Evolutionary conservation across 2,797 vertebrate genomes (phyloP).

Genomic region (Enteromius anoplus): DNA sequence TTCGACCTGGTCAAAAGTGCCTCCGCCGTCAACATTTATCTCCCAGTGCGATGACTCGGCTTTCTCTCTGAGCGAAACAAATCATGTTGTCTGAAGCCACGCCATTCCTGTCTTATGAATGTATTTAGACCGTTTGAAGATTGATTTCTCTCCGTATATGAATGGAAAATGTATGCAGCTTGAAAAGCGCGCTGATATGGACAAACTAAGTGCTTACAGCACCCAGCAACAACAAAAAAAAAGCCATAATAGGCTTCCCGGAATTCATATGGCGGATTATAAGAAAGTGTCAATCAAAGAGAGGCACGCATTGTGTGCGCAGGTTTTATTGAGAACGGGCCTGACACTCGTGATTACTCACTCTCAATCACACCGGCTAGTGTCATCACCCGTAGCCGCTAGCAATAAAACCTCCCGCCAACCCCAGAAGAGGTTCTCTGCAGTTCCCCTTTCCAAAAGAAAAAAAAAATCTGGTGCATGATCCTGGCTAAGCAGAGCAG

Average conservation of each 20-base stretch:
- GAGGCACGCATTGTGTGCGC: conserved; percentile 65
- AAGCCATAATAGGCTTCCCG: conserved; percentile 59
- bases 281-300: conserved; percentile 65
- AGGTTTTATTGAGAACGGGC: conserved; percentile 63
- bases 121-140: conserved; percentile 26
- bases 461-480: conserved; percentile 19
- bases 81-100: not conserved
- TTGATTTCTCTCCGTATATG: conserved; percentile 12
- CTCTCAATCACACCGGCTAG: conserved; percentile 63
- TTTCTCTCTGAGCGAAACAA: not conserved
- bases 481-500: conserved; percentile 19
- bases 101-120: conserved; percentile 6
- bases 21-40: not conserved
- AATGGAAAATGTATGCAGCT: conserved; percentile 7
- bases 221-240: conserved; percentile 52
- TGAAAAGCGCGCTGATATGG: conserved; percentile 21
- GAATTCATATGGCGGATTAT: conserved; percentile 66
- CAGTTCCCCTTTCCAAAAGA: conserved; percentile 57
- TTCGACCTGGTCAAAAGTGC: conserved; percentile 43
- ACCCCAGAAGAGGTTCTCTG: conserved; percentile 49
- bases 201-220: conserved; percentile 54
- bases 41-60: not conserved
- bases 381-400: conserved; percentile 55
- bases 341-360: conserved; percentile 69
- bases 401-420: conserved; percentile 64